A percentile compares a stretch with the other conserved stretches of the same genome.
Evolutionary conservation across 2,113 vertebrate species (phyloP).

Genomic region (Hucho hucho): DNA sequence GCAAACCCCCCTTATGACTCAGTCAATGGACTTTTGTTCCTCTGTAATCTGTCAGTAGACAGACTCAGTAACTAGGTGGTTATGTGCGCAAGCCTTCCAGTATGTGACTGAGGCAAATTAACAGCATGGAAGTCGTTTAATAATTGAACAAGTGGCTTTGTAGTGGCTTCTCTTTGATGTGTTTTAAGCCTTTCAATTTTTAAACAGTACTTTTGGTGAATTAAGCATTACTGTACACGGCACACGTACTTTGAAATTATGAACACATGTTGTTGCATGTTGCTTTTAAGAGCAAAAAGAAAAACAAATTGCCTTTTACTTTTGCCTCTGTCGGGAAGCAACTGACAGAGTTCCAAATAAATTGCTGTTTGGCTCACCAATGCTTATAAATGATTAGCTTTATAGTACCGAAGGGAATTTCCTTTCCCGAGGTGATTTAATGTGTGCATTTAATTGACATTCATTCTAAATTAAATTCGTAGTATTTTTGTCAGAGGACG

Average conservation of each 20-base stretch:
- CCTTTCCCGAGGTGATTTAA: background rate
- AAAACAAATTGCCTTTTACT: slow-evolving; percentile 32
- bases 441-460: slow-evolving; percentile 13
- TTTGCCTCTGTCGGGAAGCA: slow-evolving; percentile 9
- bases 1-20: background rate
- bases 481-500: background rate
- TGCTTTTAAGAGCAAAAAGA: slow-evolving; percentile 21
- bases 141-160: slow-evolving; percentile 59
- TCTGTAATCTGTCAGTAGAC: background rate
- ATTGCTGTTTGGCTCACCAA: slow-evolving; percentile 9
- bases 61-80: background rate
- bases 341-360: slow-evolving; percentile 21
- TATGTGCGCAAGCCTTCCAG: background rate
- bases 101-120: slow-evolving; percentile 1
- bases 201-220: slow-evolving; percentile 48
- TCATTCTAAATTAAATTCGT: background rate
- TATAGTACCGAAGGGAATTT: background rate
- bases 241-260: slow-evolving; percentile 43
- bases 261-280: slow-evolving; percentile 21
- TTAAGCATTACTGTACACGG: slow-evolving; percentile 24
- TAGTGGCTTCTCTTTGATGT: slow-evolving; percentile 54
- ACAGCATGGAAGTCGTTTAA: slow-evolving; percentile 30
- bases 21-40: background rate
- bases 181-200: slow-evolving; percentile 54
- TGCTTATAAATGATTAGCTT: too few species aligned